Percentiles rank a stretch among this genome's conserved stretches.
These are phyloP conservation scores for Drosophila pegasa DNA, from an alignment of 2,888 invertebrate species.

Conservation along the genomic window DNA sequence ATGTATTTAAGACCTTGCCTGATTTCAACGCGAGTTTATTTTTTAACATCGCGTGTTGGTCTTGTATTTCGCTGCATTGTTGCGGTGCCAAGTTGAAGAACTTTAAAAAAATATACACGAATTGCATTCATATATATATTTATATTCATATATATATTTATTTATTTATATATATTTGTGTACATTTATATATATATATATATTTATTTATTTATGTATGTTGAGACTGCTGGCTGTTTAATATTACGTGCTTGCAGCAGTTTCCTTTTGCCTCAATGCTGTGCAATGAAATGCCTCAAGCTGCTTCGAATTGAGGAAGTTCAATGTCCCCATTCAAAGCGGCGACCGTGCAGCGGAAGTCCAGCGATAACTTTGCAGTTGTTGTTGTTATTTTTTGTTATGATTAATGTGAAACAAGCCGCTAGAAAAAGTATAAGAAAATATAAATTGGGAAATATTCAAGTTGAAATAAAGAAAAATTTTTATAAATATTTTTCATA, in stretches of 20 bases:
- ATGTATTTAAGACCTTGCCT: not conserved
- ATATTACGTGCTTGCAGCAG: slow-evolving; percentile 56
- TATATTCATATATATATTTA: not conserved
- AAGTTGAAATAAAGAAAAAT: not conserved
- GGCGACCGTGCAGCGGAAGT: slow-evolving; percentile 65
- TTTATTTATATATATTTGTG: not conserved
- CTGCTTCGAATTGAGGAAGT: slow-evolving; percentile 50
- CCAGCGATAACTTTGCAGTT: slow-evolving; percentile 61
- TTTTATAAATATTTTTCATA: no score
- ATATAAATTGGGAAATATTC: not conserved
- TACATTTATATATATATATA: no score
- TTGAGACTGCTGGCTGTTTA: slow-evolving; percentile 61
- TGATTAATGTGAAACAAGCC: slow-evolving; percentile 29
- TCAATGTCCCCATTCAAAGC: slow-evolving; percentile 66
- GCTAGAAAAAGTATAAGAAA: slow-evolving; percentile 6
- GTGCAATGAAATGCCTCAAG: slow-evolving; percentile 33
- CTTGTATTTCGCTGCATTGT: slow-evolving; percentile 59
- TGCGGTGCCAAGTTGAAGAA: slow-evolving; percentile 42
- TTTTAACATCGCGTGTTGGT: slow-evolving; percentile 61
- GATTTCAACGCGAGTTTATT: not conserved
- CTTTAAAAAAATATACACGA: slow-evolving; percentile 41
- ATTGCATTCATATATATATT: slow-evolving; percentile 43
- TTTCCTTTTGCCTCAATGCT: slow-evolving; percentile 17
- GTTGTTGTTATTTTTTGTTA: slow-evolving; percentile 36
- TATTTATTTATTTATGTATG: not conserved